A percentile compares a stretch with the other conserved stretches of the same genome.
phyloP scores from a whole-genome alignment of 92 coral and sea anemone species.

The Porites cylindrica region DNA sequence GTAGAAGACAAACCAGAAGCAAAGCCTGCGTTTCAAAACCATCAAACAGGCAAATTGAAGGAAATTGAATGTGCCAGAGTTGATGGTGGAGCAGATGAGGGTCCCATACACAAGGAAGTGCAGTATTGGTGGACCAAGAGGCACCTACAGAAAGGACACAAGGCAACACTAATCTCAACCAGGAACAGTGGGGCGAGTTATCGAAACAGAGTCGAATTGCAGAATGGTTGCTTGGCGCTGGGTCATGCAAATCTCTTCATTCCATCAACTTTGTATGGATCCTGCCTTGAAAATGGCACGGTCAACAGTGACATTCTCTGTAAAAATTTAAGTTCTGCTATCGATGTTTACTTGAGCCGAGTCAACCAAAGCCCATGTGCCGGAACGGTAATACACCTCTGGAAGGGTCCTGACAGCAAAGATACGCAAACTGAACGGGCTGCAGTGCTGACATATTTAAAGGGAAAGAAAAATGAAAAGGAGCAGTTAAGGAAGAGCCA shows the following conservation, averaged over 20 bases:
- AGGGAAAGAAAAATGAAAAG: no score
- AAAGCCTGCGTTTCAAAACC: no score
- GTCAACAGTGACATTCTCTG: conserved; percentile 59
- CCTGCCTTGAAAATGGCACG: conserved; percentile 54
- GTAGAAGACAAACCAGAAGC: no score
- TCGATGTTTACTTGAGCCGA: conserved; percentile 66
- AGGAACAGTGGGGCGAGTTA: conserved; percentile 52
- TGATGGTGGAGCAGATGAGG: conserved; percentile 28
- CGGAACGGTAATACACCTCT: conserved; percentile 51
- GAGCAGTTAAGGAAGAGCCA: no score
- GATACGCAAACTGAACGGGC: conserved; percentile 40
- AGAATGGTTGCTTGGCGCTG: conserved; percentile 53
- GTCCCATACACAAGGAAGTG: conserved; percentile 20
- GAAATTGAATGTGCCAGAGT: conserved; percentile 17
- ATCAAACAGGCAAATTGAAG: conserved; percentile 3
- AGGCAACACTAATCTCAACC: conserved; percentile 43
- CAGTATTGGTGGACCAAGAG: conserved; percentile 47
- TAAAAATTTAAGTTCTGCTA: conserved; percentile 52
- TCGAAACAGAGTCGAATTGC: conserved; percentile 31
- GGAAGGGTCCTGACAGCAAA: conserved; percentile 54
- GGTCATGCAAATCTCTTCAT: conserved; percentile 66
- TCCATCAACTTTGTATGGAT: conserved; percentile 4
- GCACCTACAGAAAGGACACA: conserved; percentile 38
- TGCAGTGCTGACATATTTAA: no score
- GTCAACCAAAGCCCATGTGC: conserved; percentile 60